phyloP scores from a whole-genome alignment of 1,140 invertebrate genomes.

The Lucilia sericata region DNA sequence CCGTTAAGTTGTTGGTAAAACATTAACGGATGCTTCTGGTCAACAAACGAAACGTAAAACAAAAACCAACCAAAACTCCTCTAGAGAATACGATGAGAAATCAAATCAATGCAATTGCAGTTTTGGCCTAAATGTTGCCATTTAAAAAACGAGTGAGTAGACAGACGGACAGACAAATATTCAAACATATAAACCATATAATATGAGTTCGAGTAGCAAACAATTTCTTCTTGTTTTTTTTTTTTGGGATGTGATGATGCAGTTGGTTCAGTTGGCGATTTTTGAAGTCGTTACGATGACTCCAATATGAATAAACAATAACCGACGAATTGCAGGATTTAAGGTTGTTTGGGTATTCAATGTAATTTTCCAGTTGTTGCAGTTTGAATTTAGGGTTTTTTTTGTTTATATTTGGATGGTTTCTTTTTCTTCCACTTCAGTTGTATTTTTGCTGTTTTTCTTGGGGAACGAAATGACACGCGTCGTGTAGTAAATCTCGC shows the following conservation, averaged over 20 bases:
- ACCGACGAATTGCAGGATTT: background rate
- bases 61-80: conserved; percentile 1
- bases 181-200: background rate
- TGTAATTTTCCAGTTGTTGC: background rate
- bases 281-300: too few species aligned
- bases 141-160: background rate
- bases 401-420: background rate
- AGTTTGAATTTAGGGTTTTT: background rate
- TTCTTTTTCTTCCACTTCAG: background rate
- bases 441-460: background rate
- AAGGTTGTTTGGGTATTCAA: too few species aligned
- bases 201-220: too few species aligned
- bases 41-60: background rate
- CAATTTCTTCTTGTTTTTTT: too few species aligned
- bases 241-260: too few species aligned
- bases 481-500: conserved; percentile 49
- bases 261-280: too few species aligned
- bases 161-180: background rate
- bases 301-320: background rate
- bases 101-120: conserved; percentile 11
- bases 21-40: conserved; percentile 28
- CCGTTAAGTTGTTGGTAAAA: conserved; percentile 28
- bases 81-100: background rate
- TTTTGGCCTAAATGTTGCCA: conserved; percentile 11
- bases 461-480: conserved; percentile 38